Evolutionary conservation across 2,113 vertebrate species (phyloP).

Genomic region (Asarcornis scutulata): DNA sequence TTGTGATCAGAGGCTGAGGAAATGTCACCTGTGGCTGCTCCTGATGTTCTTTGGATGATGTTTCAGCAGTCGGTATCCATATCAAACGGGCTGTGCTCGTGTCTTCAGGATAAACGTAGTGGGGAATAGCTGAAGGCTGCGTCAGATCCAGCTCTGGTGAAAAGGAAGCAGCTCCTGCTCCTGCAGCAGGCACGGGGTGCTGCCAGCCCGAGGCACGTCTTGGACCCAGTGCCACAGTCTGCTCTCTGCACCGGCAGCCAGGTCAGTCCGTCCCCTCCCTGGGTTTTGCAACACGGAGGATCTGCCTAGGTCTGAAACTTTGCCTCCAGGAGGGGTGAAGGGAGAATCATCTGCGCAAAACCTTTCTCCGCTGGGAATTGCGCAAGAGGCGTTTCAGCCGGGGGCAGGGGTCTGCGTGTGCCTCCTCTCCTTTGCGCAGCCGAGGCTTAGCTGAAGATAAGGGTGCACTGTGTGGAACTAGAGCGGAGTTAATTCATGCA

Average conservation of each 20-base stretch:
- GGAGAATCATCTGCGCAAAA: not conserved
- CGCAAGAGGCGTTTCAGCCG: not conserved
- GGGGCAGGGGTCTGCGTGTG: not conserved
- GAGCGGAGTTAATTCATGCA: not conserved
- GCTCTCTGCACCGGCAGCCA: not conserved
- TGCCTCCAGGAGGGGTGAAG: not conserved
- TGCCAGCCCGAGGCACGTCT: not conserved
- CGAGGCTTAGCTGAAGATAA: not conserved
- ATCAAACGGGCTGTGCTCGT: not conserved
- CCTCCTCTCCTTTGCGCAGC: not conserved
- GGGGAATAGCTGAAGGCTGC: not conserved
- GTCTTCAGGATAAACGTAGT: not conserved
- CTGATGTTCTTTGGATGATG: not conserved
- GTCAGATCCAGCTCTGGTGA: not conserved
- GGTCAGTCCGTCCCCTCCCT: not conserved
- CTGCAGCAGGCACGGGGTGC: not conserved
- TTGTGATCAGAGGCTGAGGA: not conserved
- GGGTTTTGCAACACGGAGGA: not conserved
- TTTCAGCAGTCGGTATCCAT: fast-evolving
- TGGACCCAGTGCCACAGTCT: not conserved
- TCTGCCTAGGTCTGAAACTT: not conserved
- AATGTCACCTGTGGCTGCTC: not conserved
- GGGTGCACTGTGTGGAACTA: not conserved
- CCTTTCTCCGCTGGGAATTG: not conserved
- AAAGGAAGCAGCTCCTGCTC: not conserved